A percentile compares a stretch with the other conserved stretches of the same genome.
Evolutionary conservation across 2,797 vertebrate genomes (phyloP).

Genomic region (Aldrovandia affinis): DNA sequence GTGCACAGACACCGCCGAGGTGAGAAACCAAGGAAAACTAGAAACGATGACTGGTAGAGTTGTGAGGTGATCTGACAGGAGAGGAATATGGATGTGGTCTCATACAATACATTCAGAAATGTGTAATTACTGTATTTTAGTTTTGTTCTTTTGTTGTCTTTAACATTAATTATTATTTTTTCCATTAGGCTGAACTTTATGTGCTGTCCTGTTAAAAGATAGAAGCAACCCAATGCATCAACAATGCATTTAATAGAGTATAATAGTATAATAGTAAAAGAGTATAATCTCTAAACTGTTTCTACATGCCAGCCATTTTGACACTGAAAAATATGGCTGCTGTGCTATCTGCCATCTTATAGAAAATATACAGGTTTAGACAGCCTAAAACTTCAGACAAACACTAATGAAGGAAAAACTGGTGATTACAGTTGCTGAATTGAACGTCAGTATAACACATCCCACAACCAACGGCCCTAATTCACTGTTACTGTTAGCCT

Average conservation of each 20-base stretch:
- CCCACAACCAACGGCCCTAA: slow-evolving; percentile 10
- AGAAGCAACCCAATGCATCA: background rate
- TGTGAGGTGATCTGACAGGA: background rate
- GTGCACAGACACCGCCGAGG: background rate
- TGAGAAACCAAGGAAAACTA: background rate
- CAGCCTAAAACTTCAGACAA: background rate
- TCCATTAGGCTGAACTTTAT: background rate
- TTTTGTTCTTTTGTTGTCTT: background rate
- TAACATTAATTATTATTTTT: background rate
- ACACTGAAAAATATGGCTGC: background rate
- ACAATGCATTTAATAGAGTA: background rate
- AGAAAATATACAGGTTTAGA: background rate
- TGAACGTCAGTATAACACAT: background rate
- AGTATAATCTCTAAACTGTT: no score
- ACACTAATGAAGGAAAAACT: background rate
- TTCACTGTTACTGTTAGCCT: slow-evolving; percentile 28
- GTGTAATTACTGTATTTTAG: background rate
- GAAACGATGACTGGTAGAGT: background rate
- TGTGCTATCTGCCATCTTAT: background rate
- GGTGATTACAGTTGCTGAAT: background rate
- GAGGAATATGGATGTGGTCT: background rate
- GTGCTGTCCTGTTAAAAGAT: background rate
- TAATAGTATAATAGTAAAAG: no score
- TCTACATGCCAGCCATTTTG: background rate
- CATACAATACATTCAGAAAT: background rate